phyloP scores from a whole-genome alignment of 2,113 vertebrate species.

The Myotis davidii region DNA sequence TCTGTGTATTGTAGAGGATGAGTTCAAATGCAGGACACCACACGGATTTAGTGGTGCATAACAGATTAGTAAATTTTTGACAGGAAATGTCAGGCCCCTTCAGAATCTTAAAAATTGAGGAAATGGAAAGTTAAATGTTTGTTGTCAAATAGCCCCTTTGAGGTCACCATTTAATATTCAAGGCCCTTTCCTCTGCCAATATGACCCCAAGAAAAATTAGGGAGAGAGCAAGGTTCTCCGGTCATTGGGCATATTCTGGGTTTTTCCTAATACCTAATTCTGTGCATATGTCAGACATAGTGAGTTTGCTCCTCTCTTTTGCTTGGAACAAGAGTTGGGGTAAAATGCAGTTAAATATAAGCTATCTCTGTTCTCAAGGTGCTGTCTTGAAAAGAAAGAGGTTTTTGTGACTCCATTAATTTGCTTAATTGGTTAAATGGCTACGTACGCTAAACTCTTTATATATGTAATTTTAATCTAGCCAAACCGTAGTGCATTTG shows the following conservation, averaged over 20 bases:
- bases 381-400: neutral
- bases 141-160: constrained; percentile 39
- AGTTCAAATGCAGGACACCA: constrained; percentile 71
- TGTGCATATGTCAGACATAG: neutral
- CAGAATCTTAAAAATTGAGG: constrained; percentile 58
- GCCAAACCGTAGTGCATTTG: neutral
- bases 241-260: neutral
- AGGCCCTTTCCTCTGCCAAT: neutral
- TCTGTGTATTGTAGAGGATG: constrained; percentile 45
- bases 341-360: neutral
- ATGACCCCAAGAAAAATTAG: neutral
- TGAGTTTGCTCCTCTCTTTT: neutral
- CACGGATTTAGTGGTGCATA: neutral
- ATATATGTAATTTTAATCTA: neutral
- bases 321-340: neutral
- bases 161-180: constrained; percentile 9
- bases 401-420: neutral
- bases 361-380: neutral
- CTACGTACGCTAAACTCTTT: neutral
- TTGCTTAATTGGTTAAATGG: neutral
- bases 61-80: constrained; percentile 60
- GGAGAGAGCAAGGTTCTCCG: neutral
- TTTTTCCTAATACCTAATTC: neutral
- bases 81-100: constrained; percentile 39
- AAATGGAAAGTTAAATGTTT: constrained; percentile 57